Conservation (phyloP, 2,888 invertebrate genomes). For the Lycocerus yunnanus region DNA sequence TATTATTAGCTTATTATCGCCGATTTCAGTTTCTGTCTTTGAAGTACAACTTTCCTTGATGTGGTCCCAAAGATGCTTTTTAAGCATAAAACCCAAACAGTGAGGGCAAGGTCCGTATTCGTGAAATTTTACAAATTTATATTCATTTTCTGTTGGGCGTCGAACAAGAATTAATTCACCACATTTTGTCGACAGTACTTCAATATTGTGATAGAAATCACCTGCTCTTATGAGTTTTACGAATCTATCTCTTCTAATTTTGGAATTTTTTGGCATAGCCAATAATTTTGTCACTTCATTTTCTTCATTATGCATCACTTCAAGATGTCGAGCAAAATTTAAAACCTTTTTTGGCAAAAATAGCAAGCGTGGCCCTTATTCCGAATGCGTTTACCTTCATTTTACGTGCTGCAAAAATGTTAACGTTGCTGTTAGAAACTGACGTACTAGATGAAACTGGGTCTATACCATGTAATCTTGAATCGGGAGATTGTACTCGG, state of each 20-base stretch:
- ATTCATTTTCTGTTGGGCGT: background rate
- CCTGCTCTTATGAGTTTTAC: background rate
- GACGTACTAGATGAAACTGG: too few species aligned
- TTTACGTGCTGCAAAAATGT: background rate
- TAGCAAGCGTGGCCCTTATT: background rate
- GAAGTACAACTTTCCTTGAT: background rate
- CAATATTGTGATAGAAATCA: conserved; percentile 8
- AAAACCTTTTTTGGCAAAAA: background rate
- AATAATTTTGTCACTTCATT: background rate
- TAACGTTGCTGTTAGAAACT: too few species aligned
- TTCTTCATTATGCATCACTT: background rate
- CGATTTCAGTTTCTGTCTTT: background rate
- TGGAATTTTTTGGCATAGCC: background rate
- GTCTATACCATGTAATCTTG: too few species aligned
- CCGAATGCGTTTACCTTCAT: background rate
- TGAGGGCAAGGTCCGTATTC: conserved; percentile 8
- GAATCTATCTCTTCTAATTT: background rate
- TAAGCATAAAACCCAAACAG: conserved; percentile 6
- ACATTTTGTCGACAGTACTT: background rate
- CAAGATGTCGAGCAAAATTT: conserved; percentile 6
- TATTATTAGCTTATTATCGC: background rate
- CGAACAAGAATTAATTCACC: conserved; percentile 2
- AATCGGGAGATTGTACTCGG: too few species aligned
- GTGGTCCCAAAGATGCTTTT: conserved; percentile 7
- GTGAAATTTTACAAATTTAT: background rate